Evolutionary conservation across 2,888 invertebrate species (phyloP).

Genomic region (Heliothis peltigera): DNA sequence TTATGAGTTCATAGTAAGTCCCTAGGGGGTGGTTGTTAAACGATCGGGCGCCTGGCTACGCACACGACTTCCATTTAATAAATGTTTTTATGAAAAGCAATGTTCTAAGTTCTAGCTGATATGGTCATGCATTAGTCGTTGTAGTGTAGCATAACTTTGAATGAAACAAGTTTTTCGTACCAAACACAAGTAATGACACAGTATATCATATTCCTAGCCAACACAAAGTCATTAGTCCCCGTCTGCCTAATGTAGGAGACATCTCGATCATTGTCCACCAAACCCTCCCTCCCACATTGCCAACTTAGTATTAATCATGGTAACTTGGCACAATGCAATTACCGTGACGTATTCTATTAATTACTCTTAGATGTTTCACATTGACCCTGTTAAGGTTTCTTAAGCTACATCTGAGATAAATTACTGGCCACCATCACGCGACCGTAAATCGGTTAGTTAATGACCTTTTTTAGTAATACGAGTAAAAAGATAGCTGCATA

Average conservation of each 20-base stretch:
- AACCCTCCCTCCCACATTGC: constrained; percentile 18
- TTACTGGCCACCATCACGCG: constrained; percentile 20
- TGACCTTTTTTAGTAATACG: too few species aligned
- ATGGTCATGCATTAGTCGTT: neutral
- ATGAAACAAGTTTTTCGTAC: neutral
- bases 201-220: constrained; percentile 16
- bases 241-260: neutral
- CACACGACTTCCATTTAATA: too few species aligned
- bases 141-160: neutral
- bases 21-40: too few species aligned
- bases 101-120: too few species aligned
- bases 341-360: constrained; percentile 40
- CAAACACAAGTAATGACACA: neutral
- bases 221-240: constrained; percentile 24
- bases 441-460: constrained; percentile 4
- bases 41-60: too few species aligned
- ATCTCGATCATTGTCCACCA: constrained; percentile 37
- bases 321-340: constrained; percentile 24
- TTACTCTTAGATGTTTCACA: constrained; percentile 37
- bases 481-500: constrained; percentile 12
- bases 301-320: constrained; percentile 30
- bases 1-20: too few species aligned
- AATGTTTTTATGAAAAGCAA: too few species aligned
- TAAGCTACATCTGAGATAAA: constrained; percentile 34
- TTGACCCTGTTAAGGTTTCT: constrained; percentile 41